Conservation (phyloP, 2,797 vertebrate genomes). For the Centroberyx gerrardi region DNA sequence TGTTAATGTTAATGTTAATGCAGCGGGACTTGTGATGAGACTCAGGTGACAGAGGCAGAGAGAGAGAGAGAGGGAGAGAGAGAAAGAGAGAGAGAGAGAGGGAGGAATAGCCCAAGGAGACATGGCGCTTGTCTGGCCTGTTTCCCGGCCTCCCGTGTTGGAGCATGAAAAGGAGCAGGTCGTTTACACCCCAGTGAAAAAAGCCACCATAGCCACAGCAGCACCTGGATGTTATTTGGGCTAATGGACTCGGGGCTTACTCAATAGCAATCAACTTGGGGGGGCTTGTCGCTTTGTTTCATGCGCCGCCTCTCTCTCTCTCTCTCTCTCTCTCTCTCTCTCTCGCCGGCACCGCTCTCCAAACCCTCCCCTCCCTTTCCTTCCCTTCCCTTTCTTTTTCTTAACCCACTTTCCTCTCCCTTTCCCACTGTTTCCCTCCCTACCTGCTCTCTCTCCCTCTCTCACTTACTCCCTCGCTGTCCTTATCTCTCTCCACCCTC, state of each 20-base stretch:
- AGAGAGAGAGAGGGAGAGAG: constrained; percentile 44
- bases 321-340: too few species aligned
- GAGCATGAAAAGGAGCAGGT: constrained; percentile 85
- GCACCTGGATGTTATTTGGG: constrained; percentile 89
- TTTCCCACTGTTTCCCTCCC: constrained; percentile 1
- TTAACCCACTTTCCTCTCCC: background rate
- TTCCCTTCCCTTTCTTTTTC: too few species aligned
- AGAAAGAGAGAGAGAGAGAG: background rate
- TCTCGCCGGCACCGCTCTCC: constrained; percentile 3
- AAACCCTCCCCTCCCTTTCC: background rate
- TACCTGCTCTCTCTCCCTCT: constrained; percentile 35
- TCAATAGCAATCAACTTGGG: constrained; percentile 85
- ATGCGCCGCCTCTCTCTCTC: constrained; percentile 56
- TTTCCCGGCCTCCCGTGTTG: constrained; percentile 86
- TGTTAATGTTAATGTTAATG: constrained; percentile 55
- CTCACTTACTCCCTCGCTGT: constrained; percentile 27
- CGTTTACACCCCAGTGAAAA: constrained; percentile 84
- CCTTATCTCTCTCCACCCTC: constrained; percentile 74
- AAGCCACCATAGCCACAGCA: constrained; percentile 79
- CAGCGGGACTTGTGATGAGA: constrained; percentile 66
- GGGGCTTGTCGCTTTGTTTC: constrained; percentile 82
- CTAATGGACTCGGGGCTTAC: constrained; percentile 85
- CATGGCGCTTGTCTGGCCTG: constrained; percentile 80
- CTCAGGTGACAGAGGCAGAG: constrained; percentile 74
- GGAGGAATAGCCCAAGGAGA: constrained; percentile 78